Base-by-base conservation (phyloP, 2,797 vertebrate genomes). In the Sebastes kiyomatsui region DNA sequence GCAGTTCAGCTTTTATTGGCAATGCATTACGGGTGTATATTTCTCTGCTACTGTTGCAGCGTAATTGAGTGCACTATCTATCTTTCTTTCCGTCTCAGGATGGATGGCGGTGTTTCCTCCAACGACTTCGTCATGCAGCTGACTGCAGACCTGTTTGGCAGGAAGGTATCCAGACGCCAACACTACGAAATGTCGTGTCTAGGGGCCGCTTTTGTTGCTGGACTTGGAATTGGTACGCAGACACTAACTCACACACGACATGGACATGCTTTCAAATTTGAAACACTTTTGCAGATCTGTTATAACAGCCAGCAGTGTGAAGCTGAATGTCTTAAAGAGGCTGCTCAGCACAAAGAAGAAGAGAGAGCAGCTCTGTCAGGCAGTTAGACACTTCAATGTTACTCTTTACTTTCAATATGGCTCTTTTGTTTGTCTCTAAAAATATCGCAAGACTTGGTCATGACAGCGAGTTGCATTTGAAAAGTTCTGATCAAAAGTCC, bases 91-190 rank as follows among this genome's bases (percentile, higher is more conserved):
- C 27, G 16, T 70, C 58, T 75, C 90, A 99, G 99, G 93, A 97
- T 96, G 79, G 97, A 99, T 52, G 99, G 99, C 61, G 99, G 98
- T 3, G 97, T 99, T 71, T 98, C 97, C 83, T 95, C 96, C 75
- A 99, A 99, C 38, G 90, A 95, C 89, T 99, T 99, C 67, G 59
- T 99, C 86, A 97, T 99, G 97, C 98, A 99, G 93, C 96, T 99
- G 94, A 99, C 97, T n/a, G 96, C 98, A 62, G 96, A 99, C 92
- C 95, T 99, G 92, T 95, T 98, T 72, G 96, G 95, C 59, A 93
- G 90, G 67, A 96, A 95, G 30, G 92, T 99, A 81, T 88, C 96
- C 80, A 95, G 97, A 79, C 95, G 96, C 0, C 83, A 83, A 9
- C 90, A 96, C 56, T 78, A 85, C 1, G 97, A 99, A 65, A 99